Base-by-base conservation (phyloP, 2,113 vertebrate species). In the Odocoileus virginianus region DNA sequence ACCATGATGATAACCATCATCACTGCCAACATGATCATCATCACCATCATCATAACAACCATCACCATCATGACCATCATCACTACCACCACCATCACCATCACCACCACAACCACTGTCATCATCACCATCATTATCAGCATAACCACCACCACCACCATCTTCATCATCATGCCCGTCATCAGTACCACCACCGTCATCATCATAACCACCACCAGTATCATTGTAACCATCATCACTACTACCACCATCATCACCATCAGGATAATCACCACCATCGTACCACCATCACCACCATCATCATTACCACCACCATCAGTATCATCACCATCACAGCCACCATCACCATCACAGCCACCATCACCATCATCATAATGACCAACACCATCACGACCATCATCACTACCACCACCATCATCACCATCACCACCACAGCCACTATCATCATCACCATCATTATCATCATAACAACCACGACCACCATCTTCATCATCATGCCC, bases 401-500 rank as follows among this genome's bases (percentile, higher is more conserved):
- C 40, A 40, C 40, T 40, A 40, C 40, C 40, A 40, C 40, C 40
- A 40, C 40, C 40, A 40, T 40, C 40, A 40, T 40, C 40, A 40
- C 40, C 40, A 33, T 28, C 60, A 64, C 6, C 58, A 28, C 25
- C 43, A 27, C 5, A 61, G 1, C 15, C 15, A 67, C 17, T 33
- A 3, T 0, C 3, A 36, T 10, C 33, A n/a, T 4, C 30, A n/a
- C n/a, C 21, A 43, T 1, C 71, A 7, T 14, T 2, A 9, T 21
- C 1, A 33, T 13, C 3, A 7, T 2, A 6, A 47, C 7, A 4
- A 61, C 5, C 33, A 9, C 7, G 11, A 61, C 5, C 33, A 9
- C 4, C 19, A 5, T 0, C 64, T 40, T 1, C n/a, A 40, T 0
- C 5, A 12, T 6, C 11, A 74, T 0, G 0, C 21, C 2, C 4